Evolutionary conservation across 2,888 invertebrate species (phyloP).

Genomic region (Eugnorisma glareosa): DNA sequence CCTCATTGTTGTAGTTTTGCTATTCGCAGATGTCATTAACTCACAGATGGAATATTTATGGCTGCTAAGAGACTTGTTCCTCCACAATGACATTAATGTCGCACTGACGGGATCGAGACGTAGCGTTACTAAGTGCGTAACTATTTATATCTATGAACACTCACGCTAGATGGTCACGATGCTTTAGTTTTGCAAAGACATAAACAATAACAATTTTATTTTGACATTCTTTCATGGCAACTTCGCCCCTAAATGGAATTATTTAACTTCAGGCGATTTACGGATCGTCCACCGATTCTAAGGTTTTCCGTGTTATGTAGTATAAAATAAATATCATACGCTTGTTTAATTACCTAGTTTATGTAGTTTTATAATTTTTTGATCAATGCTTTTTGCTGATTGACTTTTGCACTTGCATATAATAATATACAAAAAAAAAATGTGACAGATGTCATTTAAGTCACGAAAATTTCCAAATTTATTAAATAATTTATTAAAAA

Average conservation of each 20-base stretch:
- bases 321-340: not conserved
- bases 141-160: not conserved
- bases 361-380: not conserved
- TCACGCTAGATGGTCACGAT: not conserved
- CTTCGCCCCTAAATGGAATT: constrained; percentile 10
- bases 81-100: not conserved
- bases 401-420: not conserved
- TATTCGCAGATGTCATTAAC: not conserved
- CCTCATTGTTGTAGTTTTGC: not conserved
- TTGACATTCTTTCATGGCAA: constrained; percentile 18
- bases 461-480: too few relatives aligned
- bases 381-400: not conserved
- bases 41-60: not conserved
- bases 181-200: not conserved
- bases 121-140: not conserved
- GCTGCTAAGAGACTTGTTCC: not conserved
- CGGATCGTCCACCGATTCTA: constrained; percentile 20
- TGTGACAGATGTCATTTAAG: too few relatives aligned
- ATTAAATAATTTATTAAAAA: too few relatives aligned
- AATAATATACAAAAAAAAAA: too few relatives aligned
- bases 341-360: not conserved
- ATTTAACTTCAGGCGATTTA: constrained; percentile 20
- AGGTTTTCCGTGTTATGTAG: constrained; percentile 36
- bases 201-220: not conserved
- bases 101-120: not conserved